Conservation (phyloP, 2,888 invertebrate species). For the Sphecodes monilicornis region DNA sequence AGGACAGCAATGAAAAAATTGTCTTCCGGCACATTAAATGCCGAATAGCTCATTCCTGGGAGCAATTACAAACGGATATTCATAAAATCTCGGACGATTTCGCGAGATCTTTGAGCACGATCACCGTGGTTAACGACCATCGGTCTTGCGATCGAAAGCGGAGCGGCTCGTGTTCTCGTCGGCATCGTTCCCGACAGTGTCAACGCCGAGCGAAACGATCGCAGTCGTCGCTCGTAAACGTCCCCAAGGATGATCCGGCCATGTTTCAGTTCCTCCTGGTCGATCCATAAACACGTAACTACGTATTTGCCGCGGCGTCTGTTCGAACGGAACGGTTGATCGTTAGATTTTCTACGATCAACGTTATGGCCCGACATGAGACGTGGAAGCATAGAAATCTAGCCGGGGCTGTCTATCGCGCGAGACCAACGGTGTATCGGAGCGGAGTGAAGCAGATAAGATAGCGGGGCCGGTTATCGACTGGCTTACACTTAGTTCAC, state of each 20-base stretch:
- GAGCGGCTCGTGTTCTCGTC: background rate
- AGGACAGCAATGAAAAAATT: background rate
- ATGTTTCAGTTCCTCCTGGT: background rate
- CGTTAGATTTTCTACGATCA: constrained; percentile 54
- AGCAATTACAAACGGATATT: background rate
- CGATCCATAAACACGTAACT: constrained; percentile 19
- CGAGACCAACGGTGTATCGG: constrained; percentile 66
- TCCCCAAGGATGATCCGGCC: constrained; percentile 13
- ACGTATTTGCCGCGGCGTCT: background rate
- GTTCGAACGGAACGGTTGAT: constrained; percentile 50
- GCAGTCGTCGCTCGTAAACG: constrained; percentile 50
- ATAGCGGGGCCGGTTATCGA: constrained; percentile 79
- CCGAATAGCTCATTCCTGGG: background rate
- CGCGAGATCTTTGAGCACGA: background rate
- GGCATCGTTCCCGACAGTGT: constrained; percentile 6
- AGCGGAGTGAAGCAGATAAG: constrained; percentile 76
- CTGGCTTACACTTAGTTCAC: constrained; percentile 81
- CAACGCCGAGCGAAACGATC: constrained; percentile 1
- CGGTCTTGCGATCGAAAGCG: background rate
- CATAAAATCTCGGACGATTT: background rate
- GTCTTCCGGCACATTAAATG: background rate
- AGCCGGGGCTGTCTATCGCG: constrained; percentile 65
- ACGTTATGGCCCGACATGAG: constrained; percentile 43
- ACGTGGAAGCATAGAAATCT: constrained; percentile 63
- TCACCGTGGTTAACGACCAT: background rate